Evolutionary conservation across 2,797 vertebrate species (phyloP), one percentile per base, ranked within the genome.

Genomic region (Peromyscus nudipes): DNA sequence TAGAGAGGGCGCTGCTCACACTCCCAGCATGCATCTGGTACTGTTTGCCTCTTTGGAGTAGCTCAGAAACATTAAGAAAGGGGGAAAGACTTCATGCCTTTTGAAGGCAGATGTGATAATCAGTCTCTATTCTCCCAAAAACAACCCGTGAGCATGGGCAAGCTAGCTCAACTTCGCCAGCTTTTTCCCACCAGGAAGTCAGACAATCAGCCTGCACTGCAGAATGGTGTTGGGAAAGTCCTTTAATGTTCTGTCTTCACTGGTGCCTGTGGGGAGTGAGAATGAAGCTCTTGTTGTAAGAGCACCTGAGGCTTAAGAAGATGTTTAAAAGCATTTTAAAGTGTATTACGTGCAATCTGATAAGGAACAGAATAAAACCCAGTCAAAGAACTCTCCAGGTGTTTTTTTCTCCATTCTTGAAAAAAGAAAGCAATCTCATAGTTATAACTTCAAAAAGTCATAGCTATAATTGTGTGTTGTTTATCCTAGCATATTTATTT

Each of bases 401-500:
- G 80, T 65, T 86, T 55, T 73, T 91, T 95, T 2, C 2, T 95
- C 62, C 81, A 34, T 88, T 96, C 34, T 94, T 87, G 62, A 52
- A 34, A 71, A 89, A 46, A 69, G 43, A 69, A 49, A 67, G 43
- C 62, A 67, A 52, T 69, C 64, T 76, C 23, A 69, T 60, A 95
- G 64, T n/a, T 91, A 75, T 27, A 80, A 55, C 55, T 27, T 62
- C 0, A 57, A 81, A 81, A 82, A 37, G 37, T 65, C 12, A 77
- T 49, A 95, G 71, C 49, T 88, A 86, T 17, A 82, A 75, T 43
- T 79, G 0, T 89, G 52, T 89, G 75, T 34, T 95, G 29, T 34
- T 67, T 71, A 40, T 40, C 0, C 25, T 87, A 57, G 31, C 86
- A 13, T 92, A 31, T 77, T 89, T 96, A 96, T 89, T 84, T 97